These are phyloP conservation scores for Eolophus roseicapilla DNA, from an alignment of 2,113 vertebrate genomes.

Conservation along the genomic window DNA sequence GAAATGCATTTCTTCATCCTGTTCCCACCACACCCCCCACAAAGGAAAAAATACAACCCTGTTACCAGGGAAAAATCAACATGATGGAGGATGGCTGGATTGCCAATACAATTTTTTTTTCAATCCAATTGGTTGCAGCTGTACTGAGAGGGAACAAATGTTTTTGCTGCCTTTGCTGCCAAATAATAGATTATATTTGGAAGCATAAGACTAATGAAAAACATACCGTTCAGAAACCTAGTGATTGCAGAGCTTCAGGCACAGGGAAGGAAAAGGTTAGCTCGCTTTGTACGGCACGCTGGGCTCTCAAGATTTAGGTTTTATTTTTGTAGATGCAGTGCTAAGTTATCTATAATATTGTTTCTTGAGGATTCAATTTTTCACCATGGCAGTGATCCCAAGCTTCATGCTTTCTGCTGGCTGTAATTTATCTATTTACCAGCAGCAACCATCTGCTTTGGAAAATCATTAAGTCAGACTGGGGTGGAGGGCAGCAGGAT, in stretches of 20 bases:
- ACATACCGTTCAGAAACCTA: constrained; percentile 59
- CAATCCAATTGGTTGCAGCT: constrained; percentile 68
- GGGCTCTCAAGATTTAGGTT: background rate
- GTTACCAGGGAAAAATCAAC: constrained; percentile 54
- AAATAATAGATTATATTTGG: constrained; percentile 74
- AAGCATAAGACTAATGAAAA: constrained; percentile 61
- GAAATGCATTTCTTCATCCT: background rate
- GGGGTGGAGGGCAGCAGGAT: background rate
- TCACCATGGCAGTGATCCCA: background rate
- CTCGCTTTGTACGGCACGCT: background rate
- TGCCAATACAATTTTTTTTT: constrained; percentile 45
- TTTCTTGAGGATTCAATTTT: constrained; percentile 14
- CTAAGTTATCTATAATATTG: constrained; percentile 17
- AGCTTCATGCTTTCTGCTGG: constrained; percentile 22
- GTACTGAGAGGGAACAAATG: constrained; percentile 64
- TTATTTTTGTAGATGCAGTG: background rate
- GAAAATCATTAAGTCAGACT: background rate
- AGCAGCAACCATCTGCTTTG: constrained; percentile 51
- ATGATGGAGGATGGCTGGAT: constrained; percentile 39
- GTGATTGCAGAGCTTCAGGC: constrained; percentile 53
- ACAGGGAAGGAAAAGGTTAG: constrained; percentile 8
- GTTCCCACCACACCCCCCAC: background rate
- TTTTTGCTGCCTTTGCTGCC: constrained; percentile 66
- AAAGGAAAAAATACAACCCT: background rate
- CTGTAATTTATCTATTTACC: constrained; percentile 18